These are phyloP conservation scores for Chlamydotis undulata DNA, from an alignment of 2,113 vertebrate species.

Conservation along the genomic window DNA sequence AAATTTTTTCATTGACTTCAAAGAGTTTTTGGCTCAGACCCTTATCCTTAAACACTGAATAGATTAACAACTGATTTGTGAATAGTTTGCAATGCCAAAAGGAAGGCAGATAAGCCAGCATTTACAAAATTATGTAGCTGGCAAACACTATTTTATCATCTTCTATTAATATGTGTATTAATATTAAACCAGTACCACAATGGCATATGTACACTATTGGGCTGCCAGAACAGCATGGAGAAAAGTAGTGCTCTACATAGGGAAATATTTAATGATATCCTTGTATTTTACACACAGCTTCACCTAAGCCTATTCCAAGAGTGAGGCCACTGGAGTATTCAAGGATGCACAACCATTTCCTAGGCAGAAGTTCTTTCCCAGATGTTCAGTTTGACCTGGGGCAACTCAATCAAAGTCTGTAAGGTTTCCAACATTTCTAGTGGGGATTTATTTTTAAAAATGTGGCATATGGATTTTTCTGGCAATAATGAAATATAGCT, in stretches of 20 bases:
- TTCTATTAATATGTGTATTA: conserved; percentile 17
- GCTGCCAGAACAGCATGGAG: neutral
- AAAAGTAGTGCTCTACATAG: conserved; percentile 11
- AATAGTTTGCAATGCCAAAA: conserved; percentile 16
- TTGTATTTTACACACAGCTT: conserved; percentile 59
- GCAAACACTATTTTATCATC: neutral
- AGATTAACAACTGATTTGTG: conserved; percentile 53
- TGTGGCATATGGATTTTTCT: conserved; percentile 76
- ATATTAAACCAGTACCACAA: neutral
- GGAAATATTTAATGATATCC: conserved; percentile 65
- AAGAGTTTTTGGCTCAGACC: conserved; percentile 32
- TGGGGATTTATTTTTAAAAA: conserved; percentile 76
- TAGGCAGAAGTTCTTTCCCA: conserved; percentile 76
- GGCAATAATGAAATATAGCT: conserved; percentile 66
- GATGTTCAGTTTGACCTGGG: conserved; percentile 80
- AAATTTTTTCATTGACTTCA: conserved; percentile 38
- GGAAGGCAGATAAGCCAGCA: neutral
- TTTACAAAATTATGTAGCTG: neutral
- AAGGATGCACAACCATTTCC: conserved; percentile 69
- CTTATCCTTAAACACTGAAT: conserved; percentile 53
- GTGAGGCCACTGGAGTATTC: conserved; percentile 67
- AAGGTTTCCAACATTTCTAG: conserved; percentile 74
- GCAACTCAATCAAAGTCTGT: conserved; percentile 79
- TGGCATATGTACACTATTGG: neutral
- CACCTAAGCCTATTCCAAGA: conserved; percentile 57